Base-by-base conservation (phyloP, 2,797 vertebrate species). In the Uromys caudimaculatus region DNA sequence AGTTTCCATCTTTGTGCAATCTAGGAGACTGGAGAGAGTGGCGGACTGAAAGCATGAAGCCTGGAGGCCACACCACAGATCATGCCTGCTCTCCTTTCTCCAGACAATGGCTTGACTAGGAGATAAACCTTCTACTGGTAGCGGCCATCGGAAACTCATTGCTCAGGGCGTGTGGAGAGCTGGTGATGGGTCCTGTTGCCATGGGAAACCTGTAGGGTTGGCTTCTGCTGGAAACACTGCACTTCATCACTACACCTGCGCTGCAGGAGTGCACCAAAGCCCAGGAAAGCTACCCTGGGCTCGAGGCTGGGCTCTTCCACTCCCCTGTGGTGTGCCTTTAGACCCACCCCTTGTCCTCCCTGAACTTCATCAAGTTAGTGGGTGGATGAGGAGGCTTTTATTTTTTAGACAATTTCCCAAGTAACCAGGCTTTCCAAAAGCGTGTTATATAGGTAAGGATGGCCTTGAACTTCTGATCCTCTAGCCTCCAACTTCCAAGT, bases 81-180 rank as follows among this genome's bases (percentile, higher is more conserved):
- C 16, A 27, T 0, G 47, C 7, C 19, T 0, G 0, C 50, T 38
- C 13, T 3, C 14, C 9, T n/a, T 50, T 56, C 69, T 29, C 27
- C 16, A n/a, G 75, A 29, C 21, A 4, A 27, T 38, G 81, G 62
- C 76, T 38, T 29, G 3, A 5, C 35, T 41, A 54, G 69, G 73
- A 67, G n/a, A 60, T 4, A 10, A 58, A 32, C 8, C 35, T 58
- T 41, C 92, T 2, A n/a, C n/a, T 14, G 60, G 73, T 6, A 21
- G 21, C 44, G 21, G 35, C 12, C 6, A 54, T 0, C 23, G 14
- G 50, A 19, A 76, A 24, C 52, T n/a, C 69, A 89, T 32, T 60
- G n/a, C 75, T 1, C 73, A 32, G 13, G 44, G 47, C 52, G 38
- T n/a, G 81, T 50, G 29, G 60, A n/a, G 62, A 69, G n/a, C 12